Evolutionary conservation across 2,888 invertebrate species (phyloP).

Genomic region (Troides aeacus): DNA sequence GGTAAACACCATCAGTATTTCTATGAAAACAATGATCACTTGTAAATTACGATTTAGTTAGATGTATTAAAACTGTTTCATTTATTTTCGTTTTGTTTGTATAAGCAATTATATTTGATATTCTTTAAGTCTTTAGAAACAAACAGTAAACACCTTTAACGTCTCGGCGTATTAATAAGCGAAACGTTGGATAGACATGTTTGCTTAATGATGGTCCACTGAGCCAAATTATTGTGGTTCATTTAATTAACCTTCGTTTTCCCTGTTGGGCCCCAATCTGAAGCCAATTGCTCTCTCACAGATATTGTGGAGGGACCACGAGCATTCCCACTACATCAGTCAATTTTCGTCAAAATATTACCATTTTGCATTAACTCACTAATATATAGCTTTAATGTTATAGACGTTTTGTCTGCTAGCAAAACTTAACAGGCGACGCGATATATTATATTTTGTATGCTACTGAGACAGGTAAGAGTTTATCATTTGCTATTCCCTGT

Average conservation of each 20-base stretch:
- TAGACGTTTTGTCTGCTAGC: too few species aligned
- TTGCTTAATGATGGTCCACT: conserved; percentile 12
- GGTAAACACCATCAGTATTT: too few species aligned
- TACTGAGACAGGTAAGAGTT: too few species aligned
- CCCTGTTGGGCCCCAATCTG: conserved; percentile 19
- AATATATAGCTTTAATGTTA: neutral
- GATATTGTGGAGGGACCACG: conserved; percentile 24
- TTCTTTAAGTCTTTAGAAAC: neutral
- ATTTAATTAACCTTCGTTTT: conserved; percentile 22
- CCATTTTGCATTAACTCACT: neutral
- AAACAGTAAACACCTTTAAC: neutral
- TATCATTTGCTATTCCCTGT: too few species aligned
- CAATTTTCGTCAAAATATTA: conserved; percentile 7
- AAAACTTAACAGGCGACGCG: too few species aligned
- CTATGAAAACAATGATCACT: too few species aligned
- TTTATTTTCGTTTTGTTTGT: neutral
- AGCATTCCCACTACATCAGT: conserved; percentile 12
- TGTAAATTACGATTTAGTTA: too few species aligned
- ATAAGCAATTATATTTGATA: neutral
- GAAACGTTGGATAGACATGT: conserved; percentile 5
- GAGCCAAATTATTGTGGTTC: conserved; percentile 16
- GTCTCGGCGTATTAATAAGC: neutral
- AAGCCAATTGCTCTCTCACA: conserved; percentile 15
- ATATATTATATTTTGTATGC: too few species aligned
- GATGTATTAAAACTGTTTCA: too few species aligned